Base-by-base conservation (phyloP, 2,113 vertebrate species). In the Scalopus aquaticus region DNA sequence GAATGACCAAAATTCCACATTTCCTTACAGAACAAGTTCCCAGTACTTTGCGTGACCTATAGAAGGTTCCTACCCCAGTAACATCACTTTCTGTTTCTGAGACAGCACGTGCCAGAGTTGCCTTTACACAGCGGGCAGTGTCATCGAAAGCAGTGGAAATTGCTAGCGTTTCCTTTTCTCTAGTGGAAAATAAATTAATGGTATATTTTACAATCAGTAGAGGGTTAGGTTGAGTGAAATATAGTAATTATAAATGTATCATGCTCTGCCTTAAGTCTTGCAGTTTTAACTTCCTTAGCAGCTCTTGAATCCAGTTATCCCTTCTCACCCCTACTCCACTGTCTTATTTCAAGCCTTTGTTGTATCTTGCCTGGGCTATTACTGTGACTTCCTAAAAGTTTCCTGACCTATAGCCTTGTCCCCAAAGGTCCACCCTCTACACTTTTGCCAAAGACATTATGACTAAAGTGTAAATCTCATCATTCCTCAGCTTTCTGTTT, bases 101-200 rank as follows among this genome's bases (percentile, higher is more conserved):
- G 70, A 13, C 0, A n/a, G 6, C 15, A 2, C 6, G 35, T 2
- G 1, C 3, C 32, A 54, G 24, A 26, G 44, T n/a, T 30, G 30
- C 5, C 35, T 28, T 62, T 30, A 7, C 44, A 46, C 2, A 2
- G 0, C 56, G 65, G 19, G 24, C 37, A 26, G 7, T 20, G 13
- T 56, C 44, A 13, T 1, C 0, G 11, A 46, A 82, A 32, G 64
- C 42, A 32, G 12, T 20, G 12, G 60, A 22, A 78, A 30, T 28
- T 12, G 24, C 12, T 13, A 46, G 13, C 4, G 19, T 30, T 86
- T 58, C 44, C 49, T 64, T 62, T 70, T 58, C 39, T 51, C 64
- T 17, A 46, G 30, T 35, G 22, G 51, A 39, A 93, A 80, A 70
- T 80, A 65, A 74, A 73, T 37, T 62, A 49, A 24, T 42, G 62